Conservation (phyloP, 2,113 vertebrate genomes). For the Lonchura striata region DNA sequence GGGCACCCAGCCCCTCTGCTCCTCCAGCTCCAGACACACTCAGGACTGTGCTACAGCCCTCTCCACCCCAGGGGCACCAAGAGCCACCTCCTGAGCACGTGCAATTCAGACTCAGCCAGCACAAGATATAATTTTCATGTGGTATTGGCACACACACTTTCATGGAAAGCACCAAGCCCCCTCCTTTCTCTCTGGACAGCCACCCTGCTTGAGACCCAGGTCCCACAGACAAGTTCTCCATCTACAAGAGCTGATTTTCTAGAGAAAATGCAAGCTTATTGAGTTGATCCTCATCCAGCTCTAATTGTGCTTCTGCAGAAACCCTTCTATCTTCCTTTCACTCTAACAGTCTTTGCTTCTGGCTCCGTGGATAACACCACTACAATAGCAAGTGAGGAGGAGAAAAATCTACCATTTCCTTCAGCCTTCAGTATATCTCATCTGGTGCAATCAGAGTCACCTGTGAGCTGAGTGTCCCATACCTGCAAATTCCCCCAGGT, state of each 20-base stretch:
- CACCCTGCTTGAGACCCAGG: rapidly evolving
- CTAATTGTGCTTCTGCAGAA: not conserved
- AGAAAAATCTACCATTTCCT: rapidly evolving
- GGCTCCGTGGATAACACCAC: not conserved
- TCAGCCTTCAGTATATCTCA: not conserved
- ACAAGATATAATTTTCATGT: not conserved
- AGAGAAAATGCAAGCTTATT: not conserved
- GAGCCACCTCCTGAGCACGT: not conserved
- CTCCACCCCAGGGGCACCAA: not conserved
- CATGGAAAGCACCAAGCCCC: not conserved
- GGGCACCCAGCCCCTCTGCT: not conserved
- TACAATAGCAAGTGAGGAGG: not conserved
- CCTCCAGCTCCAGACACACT: not conserved
- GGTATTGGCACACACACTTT: not conserved
- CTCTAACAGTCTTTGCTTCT: rapidly evolving
- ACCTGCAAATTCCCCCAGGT: not conserved
- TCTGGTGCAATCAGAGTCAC: not conserved
- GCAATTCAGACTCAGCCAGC: not conserved
- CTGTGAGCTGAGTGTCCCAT: not conserved
- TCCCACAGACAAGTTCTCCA: not conserved
- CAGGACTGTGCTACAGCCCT: not conserved
- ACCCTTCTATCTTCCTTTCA: not conserved
- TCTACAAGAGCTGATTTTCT: not conserved
- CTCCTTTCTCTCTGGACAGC: not conserved
- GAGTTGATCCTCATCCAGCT: not conserved